phyloP scores from a whole-genome alignment of 2,888 invertebrate genomes.

The Drepanosiphum platanoidis region DNA sequence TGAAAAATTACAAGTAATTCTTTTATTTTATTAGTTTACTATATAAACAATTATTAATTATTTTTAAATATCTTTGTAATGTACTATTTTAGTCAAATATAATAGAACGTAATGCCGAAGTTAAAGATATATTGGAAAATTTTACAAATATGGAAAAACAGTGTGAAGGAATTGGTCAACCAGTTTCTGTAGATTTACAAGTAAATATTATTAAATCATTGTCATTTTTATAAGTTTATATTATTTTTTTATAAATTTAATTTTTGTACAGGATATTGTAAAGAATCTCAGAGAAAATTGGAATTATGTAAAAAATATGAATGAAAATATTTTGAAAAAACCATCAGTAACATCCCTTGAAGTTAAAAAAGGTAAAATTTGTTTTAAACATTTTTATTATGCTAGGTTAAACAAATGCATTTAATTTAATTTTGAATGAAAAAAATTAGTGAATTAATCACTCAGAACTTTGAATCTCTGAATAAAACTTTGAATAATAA shows the following conservation, averaged over 20 bases:
- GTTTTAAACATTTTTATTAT: not conserved
- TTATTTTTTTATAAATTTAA: not conserved
- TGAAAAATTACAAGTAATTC: constrained; percentile 41
- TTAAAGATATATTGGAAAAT: constrained; percentile 74
- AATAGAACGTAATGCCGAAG: constrained; percentile 72
- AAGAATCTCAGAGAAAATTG: constrained; percentile 54
- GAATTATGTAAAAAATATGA: constrained; percentile 24
- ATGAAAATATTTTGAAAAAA: constrained; percentile 50
- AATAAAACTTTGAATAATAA: too few relatives aligned
- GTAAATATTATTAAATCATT: constrained; percentile 66
- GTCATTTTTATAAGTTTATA: not conserved
- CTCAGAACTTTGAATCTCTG: not conserved
- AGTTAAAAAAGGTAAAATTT: constrained; percentile 43
- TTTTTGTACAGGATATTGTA: constrained; percentile 44
- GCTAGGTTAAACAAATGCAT: not conserved
- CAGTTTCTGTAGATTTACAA: constrained; percentile 69
- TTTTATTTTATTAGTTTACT: too few relatives aligned
- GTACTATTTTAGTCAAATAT: constrained; percentile 64
- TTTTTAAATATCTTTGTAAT: not conserved
- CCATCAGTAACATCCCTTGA: constrained; percentile 36
- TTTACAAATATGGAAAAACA: constrained; percentile 74
- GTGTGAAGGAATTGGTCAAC: constrained; percentile 69
- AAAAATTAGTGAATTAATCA: not conserved
- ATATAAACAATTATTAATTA: not conserved
- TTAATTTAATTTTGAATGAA: not conserved